Percentiles rank a stretch among this genome's conserved stretches.
Conservation (phyloP, 2,113 vertebrate species). For the Gasterosteus nipponicus region DNA sequence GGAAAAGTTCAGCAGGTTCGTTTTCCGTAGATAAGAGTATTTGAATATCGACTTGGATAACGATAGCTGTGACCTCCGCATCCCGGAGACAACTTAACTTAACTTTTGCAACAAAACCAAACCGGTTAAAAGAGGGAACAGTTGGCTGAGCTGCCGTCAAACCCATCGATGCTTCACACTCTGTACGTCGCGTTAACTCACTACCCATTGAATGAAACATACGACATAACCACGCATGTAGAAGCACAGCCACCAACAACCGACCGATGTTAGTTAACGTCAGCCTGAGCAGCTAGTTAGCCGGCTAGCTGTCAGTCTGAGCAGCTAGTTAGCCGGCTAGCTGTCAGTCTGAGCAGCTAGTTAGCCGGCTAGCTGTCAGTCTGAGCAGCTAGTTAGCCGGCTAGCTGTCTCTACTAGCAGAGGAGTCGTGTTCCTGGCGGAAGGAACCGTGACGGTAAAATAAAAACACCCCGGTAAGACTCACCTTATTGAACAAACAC, state of each 20-base stretch:
- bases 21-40: background rate
- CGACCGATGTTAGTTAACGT: too few species aligned
- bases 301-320: constrained; percentile 29
- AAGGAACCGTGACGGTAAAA: constrained; percentile 3
- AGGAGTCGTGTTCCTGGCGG: constrained; percentile 1
- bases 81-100: background rate
- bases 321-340: too few species aligned
- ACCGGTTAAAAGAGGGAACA: constrained; percentile 9
- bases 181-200: background rate
- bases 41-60: background rate
- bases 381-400: constrained; percentile 23
- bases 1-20: background rate
- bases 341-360: constrained; percentile 11
- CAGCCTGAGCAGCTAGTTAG: constrained; percentile 14
- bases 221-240: background rate
- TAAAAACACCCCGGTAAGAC: constrained; percentile 5
- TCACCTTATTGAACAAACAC: constrained; percentile 58
- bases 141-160: background rate
- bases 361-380: constrained; percentile 37
- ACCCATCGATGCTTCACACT: background rate
- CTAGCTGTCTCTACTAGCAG: constrained; percentile 45
- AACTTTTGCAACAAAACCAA: background rate
- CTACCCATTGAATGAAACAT: background rate
- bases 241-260: background rate
- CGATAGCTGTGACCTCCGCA: background rate